Base-by-base conservation (phyloP, 2,797 vertebrate species). In the Alexandromys oeconomus region DNA sequence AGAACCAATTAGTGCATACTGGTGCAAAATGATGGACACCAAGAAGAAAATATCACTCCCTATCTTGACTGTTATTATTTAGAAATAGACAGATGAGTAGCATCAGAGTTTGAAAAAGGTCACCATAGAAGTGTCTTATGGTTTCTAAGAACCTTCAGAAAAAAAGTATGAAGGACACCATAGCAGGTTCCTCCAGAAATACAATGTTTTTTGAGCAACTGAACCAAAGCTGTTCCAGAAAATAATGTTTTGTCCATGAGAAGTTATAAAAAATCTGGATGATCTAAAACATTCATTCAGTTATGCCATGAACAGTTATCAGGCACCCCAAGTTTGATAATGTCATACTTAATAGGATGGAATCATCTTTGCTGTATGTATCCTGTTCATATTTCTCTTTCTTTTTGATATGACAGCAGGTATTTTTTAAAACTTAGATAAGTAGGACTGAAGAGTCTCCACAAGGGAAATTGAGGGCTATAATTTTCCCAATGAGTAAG, bases 341-440 rank as follows among this genome's bases (percentile, higher is more conserved):
- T 90, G 29, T 67, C 19, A 67, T 87, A 27, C 89, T 76, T 80
- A 65, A 21, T 89, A n/a, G 8, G 37, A 76, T 63, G 23, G 11
- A 80, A 1, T 12, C 34, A 51, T 29, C 51, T 29, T 48, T 63
- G n/a, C 54, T 27, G 11, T 8, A 5, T 59, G 4, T 13, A 65
- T 78, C 0, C 17, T 40, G 5, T 89, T 89, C 63, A 12, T 34
- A 51, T 86, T 51, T 8, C 1, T 48, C 43, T 27, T 51, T 69
- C 7, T 2, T 51, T 37, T 69, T 51, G 17, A 27, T 87, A 31
- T 63, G 25, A 59, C 2, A 27, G 63, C n/a, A 76, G 2, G 27
- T 90, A 43, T 40, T 97, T 94, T 80, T 57, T 92, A 90, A 5
- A 37, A 14, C 25, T n/a, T 84, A 81, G 46, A 61, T n/a, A 3